Conservation (phyloP, 2,113 vertebrate species). For the Plecotus auritus region DNA sequence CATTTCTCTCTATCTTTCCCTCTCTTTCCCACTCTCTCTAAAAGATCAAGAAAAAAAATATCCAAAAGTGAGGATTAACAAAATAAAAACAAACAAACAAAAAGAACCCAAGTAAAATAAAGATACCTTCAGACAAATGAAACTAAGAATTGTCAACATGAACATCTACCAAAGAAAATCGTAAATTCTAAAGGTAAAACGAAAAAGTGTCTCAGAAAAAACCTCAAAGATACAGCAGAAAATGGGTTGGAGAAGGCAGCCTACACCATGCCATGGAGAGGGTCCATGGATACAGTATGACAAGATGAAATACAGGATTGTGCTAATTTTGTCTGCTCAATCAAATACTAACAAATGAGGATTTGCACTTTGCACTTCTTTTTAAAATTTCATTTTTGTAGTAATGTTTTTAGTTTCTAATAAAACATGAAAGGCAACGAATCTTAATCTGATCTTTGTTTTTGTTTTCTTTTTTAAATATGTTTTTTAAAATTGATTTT, state of each 20-base stretch:
- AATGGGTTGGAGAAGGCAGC: background rate
- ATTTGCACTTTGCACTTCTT: background rate
- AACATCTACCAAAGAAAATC: background rate
- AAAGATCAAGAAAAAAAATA: too few relatives aligned
- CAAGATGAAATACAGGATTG: background rate
- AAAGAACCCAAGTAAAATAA: conserved; percentile 20
- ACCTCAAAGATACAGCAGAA: background rate
- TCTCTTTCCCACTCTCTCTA: too few relatives aligned
- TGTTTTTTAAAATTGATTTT: too few relatives aligned
- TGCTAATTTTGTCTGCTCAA: background rate
- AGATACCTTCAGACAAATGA: conserved; percentile 25
- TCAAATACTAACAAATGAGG: background rate
- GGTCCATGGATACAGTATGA: background rate
- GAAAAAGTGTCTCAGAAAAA: conserved; percentile 18
- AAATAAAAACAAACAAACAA: too few relatives aligned
- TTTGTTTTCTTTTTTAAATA: background rate
- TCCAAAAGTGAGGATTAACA: too few relatives aligned
- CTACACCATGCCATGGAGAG: background rate
- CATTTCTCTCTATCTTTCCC: too few relatives aligned
- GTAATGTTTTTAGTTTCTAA: conserved; percentile 4
- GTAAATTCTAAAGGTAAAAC: conserved; percentile 5
- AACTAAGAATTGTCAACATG: conserved; percentile 22
- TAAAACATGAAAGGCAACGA: background rate
- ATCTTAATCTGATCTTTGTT: background rate
- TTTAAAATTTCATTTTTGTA: conserved; percentile 17